A percentile compares a stretch with the other conserved stretches of the same genome.
These are phyloP conservation scores for Pampus argenteus DNA, from an alignment of 2,797 vertebrate species.

Conservation along the genomic window DNA sequence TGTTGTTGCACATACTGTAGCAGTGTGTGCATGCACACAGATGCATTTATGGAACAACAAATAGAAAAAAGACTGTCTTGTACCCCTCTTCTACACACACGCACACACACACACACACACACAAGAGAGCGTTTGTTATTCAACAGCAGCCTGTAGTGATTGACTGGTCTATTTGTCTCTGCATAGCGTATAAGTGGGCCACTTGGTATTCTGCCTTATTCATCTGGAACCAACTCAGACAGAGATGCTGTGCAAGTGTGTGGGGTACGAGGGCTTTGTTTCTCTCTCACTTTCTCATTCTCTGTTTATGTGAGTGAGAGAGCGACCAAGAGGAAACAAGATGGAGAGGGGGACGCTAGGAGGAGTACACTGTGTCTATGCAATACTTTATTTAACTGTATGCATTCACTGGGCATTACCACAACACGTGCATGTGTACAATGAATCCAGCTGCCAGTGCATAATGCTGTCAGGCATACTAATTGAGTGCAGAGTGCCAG, in stretches of 20 bases:
- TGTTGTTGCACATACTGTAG: slow-evolving; percentile 34
- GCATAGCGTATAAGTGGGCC: slow-evolving; percentile 78
- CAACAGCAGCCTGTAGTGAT: slow-evolving; percentile 74
- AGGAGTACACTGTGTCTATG: slow-evolving; percentile 32
- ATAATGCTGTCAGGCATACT: slow-evolving; percentile 71
- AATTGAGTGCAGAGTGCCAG: slow-evolving; percentile 58
- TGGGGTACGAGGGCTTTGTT: slow-evolving; percentile 62
- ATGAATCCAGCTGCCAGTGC: slow-evolving; percentile 69
- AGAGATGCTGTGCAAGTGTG: slow-evolving; percentile 73
- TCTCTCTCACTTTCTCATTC: slow-evolving; percentile 35
- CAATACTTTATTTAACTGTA: slow-evolving; percentile 49
- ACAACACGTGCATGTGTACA: slow-evolving; percentile 55
- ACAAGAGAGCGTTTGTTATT: slow-evolving; percentile 75
- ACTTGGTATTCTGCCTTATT: slow-evolving; percentile 83
- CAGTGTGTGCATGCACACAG: slow-evolving; percentile 27
- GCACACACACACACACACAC: slow-evolving; percentile 25
- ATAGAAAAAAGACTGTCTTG: slow-evolving; percentile 36
- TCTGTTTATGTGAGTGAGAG: slow-evolving; percentile 45
- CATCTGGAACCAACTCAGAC: slow-evolving; percentile 76
- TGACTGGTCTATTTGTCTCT: slow-evolving; percentile 84
- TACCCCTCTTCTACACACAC: slow-evolving; percentile 13
- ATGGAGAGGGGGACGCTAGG: slow-evolving; percentile 22
- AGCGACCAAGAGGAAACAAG: slow-evolving; percentile 35
- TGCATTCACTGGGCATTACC: slow-evolving; percentile 38
- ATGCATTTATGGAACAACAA: slow-evolving; percentile 44